Conservation (phyloP, 2,888 invertebrate genomes). For the Ellobium chinense region DNA sequence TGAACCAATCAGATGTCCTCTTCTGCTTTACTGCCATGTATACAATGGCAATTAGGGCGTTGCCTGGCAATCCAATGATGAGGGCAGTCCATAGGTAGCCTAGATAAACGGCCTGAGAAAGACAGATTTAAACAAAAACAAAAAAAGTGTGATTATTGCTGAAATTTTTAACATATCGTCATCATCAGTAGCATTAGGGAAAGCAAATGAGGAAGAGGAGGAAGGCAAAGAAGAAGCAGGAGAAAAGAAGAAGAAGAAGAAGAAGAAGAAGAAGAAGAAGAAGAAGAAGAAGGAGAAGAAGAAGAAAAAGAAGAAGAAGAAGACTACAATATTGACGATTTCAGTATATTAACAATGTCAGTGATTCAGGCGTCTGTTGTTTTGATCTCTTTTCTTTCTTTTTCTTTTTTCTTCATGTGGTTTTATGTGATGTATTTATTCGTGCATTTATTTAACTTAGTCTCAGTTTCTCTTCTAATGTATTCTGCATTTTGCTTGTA, state of each 20-base stretch:
- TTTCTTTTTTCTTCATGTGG: too few relatives aligned
- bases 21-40: conserved; percentile 36
- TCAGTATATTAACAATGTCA: too few relatives aligned
- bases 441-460: too few relatives aligned
- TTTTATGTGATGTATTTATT: too few relatives aligned
- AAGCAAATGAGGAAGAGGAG: neutral
- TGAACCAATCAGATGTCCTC: conserved; percentile 46
- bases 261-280: neutral
- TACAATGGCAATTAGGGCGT: conserved; percentile 35
- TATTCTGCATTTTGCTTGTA: too few relatives aligned
- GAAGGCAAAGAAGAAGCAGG: neutral
- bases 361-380: neutral
- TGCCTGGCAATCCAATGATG: conserved; percentile 45
- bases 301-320: neutral
- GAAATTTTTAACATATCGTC: neutral
- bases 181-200: neutral
- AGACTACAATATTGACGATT: neutral
- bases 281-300: neutral
- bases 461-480: too few relatives aligned
- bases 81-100: conserved; percentile 40
- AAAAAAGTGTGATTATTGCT: neutral
- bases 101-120: conserved; percentile 33
- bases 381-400: neutral
- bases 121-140: neutral
- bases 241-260: neutral